phyloP scores from a whole-genome alignment of 1,140 invertebrate species.

The Bilobella aurantiaca region DNA sequence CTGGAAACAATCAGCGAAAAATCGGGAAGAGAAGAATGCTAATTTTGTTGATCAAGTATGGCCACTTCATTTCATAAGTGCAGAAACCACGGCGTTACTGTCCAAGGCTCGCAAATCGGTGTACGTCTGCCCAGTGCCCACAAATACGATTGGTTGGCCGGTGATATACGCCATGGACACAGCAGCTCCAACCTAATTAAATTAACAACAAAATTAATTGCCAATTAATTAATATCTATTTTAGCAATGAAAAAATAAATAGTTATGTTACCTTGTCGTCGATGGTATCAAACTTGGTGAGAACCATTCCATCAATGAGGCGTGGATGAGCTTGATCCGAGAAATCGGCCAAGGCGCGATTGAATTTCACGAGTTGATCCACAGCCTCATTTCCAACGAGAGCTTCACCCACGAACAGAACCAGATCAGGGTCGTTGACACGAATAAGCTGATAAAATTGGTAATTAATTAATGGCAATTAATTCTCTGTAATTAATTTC shows the following conservation, averaged over 20 bases:
- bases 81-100: conserved; percentile 89
- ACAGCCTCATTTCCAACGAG: conserved; percentile 99
- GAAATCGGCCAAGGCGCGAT: conserved; percentile 86
- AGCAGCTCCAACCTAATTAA: conserved; percentile 84
- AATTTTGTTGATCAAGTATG: too few species aligned
- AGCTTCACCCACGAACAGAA: conserved; percentile 97
- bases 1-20: too few species aligned
- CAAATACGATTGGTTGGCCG: conserved; percentile 98
- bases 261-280: conserved; percentile 74
- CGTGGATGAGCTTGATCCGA: conserved; percentile 69
- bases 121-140: conserved; percentile 98
- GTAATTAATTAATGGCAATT: background rate
- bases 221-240: background rate
- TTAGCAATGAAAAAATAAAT: conserved; percentile 11
- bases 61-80: conserved; percentile 89
- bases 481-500: background rate
- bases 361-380: conserved; percentile 97
- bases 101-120: conserved; percentile 94
- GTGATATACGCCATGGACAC: conserved; percentile 99
- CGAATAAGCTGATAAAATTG: conserved; percentile 50
- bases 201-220: too few species aligned
- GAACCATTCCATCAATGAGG: conserved; percentile 92
- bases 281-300: conserved; percentile 98
- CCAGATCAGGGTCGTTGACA: conserved; percentile 92
- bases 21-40: too few species aligned